Percentiles rank a stretch among this genome's conserved stretches.
Conservation (phyloP, 1,140 invertebrate genomes). For the Pseudomyrmex sp. region DNA sequence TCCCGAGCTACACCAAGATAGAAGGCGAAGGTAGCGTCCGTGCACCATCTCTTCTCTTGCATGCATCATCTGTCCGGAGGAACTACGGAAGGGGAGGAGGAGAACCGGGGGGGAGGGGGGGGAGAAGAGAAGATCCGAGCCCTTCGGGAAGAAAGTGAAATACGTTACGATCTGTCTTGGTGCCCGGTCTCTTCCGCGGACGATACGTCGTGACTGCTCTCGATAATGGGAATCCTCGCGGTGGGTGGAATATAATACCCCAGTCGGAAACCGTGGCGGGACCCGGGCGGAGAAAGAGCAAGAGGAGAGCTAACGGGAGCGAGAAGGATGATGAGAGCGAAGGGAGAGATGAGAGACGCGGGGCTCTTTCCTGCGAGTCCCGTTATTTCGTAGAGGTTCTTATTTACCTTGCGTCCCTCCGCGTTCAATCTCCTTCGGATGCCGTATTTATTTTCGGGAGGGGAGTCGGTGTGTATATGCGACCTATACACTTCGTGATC, state of each 20-base stretch:
- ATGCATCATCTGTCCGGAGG: slow-evolving; percentile 59
- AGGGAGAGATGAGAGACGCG: slow-evolving; percentile 65
- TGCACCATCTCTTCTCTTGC: slow-evolving; percentile 35
- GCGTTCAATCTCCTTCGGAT: slow-evolving; percentile 55
- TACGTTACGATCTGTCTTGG: slow-evolving; percentile 79
- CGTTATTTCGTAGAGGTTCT: slow-evolving; percentile 70
- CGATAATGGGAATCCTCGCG: slow-evolving; percentile 81
- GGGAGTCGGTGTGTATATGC: slow-evolving; percentile 22
- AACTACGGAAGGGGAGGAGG: not conserved
- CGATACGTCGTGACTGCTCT: slow-evolving; percentile 82
- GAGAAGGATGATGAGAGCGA: slow-evolving; percentile 18
- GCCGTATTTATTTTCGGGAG: slow-evolving; percentile 69
- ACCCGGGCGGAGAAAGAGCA: slow-evolving; percentile 62
- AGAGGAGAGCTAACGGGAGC: slow-evolving; percentile 38
- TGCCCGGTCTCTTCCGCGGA: slow-evolving; percentile 75
- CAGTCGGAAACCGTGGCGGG: slow-evolving; percentile 64
- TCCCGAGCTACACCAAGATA: not conserved
- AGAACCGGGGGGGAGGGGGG: too few species aligned
- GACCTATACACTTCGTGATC: slow-evolving; percentile 65
- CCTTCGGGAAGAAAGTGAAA: slow-evolving; percentile 82
- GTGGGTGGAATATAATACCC: slow-evolving; percentile 80
- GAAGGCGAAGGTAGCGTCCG: slow-evolving; percentile 31
- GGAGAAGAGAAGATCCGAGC: slow-evolving; percentile 62
- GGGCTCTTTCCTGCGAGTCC: slow-evolving; percentile 66
- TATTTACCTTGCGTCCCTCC: slow-evolving; percentile 74